Evolutionary conservation across 2,113 vertebrate species (phyloP).

Genomic region (Pomatostomus ruficeps): DNA sequence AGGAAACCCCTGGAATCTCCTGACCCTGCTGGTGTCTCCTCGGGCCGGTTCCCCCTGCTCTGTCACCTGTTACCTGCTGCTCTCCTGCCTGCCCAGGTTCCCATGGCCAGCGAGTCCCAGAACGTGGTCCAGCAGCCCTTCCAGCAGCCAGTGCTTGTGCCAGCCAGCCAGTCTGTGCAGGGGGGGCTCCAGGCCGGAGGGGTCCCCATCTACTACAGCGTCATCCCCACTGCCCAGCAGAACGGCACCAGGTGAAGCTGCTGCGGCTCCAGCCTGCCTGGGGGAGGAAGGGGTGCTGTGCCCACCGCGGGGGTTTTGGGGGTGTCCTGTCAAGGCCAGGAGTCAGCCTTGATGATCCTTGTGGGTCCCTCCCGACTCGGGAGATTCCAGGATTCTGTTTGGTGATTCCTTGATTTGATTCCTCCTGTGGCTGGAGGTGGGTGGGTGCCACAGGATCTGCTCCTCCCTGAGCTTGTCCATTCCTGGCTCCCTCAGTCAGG

Average conservation of each 20-base stretch:
- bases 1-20: background rate
- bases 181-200: constrained; percentile 79
- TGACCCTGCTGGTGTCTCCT: background rate
- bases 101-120: constrained; percentile 91
- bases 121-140: constrained; percentile 90
- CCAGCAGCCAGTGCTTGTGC: constrained; percentile 93
- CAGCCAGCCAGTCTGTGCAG: constrained; percentile 93
- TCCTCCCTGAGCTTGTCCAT: background rate
- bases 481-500: background rate
- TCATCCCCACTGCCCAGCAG: constrained; percentile 93
- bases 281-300: background rate
- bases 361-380: accelerated
- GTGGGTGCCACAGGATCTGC: background rate
- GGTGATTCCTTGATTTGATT: background rate
- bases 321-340: background rate
- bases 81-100: constrained; percentile 74
- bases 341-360: background rate
- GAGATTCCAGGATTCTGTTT: background rate
- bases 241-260: constrained; percentile 87
- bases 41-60: background rate
- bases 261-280: background rate
- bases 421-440: background rate
- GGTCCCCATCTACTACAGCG: constrained; percentile 94
- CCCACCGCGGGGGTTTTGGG: background rate
- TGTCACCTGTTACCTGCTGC: background rate